A percentile compares a stretch with the other conserved stretches of the same genome.
These are phyloP conservation scores for Pentalonia nigronervosa DNA, from an alignment of 1,140 invertebrate species.

Conservation along the genomic window DNA sequence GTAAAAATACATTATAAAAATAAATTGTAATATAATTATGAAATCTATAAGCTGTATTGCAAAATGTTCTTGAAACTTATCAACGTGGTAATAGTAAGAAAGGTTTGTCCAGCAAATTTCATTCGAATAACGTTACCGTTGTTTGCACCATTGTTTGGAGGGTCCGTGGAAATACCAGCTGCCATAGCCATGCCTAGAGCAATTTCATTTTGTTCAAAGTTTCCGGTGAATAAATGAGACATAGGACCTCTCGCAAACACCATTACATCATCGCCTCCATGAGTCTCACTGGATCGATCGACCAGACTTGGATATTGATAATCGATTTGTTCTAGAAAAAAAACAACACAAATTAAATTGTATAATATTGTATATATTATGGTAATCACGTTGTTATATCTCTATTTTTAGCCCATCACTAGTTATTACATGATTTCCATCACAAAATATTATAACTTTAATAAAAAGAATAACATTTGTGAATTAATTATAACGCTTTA, in stretches of 20 bases:
- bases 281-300: conserved; percentile 68
- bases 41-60: background rate
- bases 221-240: conserved; percentile 74
- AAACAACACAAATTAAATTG: background rate
- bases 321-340: conserved; percentile 60
- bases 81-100: background rate
- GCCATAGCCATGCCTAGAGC: conserved; percentile 75
- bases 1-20: background rate
- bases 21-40: background rate
- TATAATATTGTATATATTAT: background rate
- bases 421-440: background rate
- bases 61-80: background rate
- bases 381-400: background rate
- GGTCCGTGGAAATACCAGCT: conserved; percentile 66
- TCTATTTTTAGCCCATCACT: no score
- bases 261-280: conserved; percentile 75
- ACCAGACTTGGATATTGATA: conserved; percentile 67
- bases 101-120: no score
- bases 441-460: no score
- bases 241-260: conserved; percentile 73
- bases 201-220: conserved; percentile 75
- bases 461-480: background rate
- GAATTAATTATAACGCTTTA: background rate
- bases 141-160: background rate
- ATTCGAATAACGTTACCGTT: no score